A percentile compares a stretch with the other conserved stretches of the same genome.
phyloP scores from a whole-genome alignment of 2,113 vertebrate genomes.

The Myiozetetes cayanensis region DNA sequence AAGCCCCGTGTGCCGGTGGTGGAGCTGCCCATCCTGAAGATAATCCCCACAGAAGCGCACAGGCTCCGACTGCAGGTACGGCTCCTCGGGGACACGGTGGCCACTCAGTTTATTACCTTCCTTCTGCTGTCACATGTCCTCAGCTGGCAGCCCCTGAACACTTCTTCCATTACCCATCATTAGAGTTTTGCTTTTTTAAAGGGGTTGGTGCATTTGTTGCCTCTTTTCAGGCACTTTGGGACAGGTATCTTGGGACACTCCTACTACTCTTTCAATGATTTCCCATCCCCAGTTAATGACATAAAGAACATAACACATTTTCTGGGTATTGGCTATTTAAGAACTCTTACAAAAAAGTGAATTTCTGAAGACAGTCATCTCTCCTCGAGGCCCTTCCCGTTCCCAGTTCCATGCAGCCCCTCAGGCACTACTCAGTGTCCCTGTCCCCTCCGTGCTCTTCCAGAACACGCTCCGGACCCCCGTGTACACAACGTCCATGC shows the following conservation, averaged over 20 bases:
- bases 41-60: slow-evolving; percentile 84
- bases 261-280: not conserved
- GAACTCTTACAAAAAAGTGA: not conserved
- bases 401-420: rapidly evolving
- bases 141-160: not conserved
- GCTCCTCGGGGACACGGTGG: not conserved
- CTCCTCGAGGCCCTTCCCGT: not conserved
- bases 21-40: slow-evolving; percentile 86
- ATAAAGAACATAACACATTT: not conserved
- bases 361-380: not conserved
- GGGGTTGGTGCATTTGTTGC: not conserved
- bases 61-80: slow-evolving; percentile 86
- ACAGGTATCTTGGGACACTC: not conserved
- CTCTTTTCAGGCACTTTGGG: not conserved
- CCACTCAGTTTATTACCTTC: rapidly evolving
- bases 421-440: not conserved
- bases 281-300: not conserved
- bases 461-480: slow-evolving; percentile 91
- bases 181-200: not conserved
- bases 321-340: not conserved
- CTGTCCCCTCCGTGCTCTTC: not conserved
- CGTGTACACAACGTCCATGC: slow-evolving; percentile 90
- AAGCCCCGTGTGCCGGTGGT: slow-evolving; percentile 85
- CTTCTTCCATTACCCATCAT: rapidly evolving
- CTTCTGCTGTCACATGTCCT: rapidly evolving